A percentile compares a stretch with the other conserved stretches of the same genome.
Conservation (phyloP, 2,888 invertebrate species). For the Cryptosula pallasiana region DNA sequence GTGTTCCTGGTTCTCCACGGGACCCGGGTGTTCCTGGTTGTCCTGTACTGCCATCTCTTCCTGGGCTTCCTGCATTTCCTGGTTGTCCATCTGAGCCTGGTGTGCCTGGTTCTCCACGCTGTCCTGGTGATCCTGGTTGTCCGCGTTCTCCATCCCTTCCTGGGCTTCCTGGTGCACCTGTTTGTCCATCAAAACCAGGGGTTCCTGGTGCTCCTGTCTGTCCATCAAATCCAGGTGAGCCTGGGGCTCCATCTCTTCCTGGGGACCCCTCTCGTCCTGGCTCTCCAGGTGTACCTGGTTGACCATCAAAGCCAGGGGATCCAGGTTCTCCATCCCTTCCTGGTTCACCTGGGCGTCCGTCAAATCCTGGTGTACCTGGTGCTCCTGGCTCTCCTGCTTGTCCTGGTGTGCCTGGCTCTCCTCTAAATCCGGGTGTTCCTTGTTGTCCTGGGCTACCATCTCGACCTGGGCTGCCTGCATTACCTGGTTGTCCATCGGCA, state of each 20-base stretch:
- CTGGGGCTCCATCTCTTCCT: slow-evolving; percentile 4
- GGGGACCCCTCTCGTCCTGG: slow-evolving; percentile 23
- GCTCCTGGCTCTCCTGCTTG: neutral
- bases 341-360: neutral
- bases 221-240: slow-evolving; percentile 10
- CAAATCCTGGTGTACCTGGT: slow-evolving; percentile 6
- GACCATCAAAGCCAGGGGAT: neutral
- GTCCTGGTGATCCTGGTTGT: neutral
- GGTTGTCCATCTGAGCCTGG: neutral
- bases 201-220: neutral
- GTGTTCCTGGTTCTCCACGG: neutral
- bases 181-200: neutral
- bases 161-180: neutral
- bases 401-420: neutral
- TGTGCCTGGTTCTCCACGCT: neutral
- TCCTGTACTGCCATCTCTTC: neutral
- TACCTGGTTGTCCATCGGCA: slow-evolving; percentile 1
- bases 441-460: neutral
- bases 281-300: slow-evolving; percentile 25
- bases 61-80: slow-evolving; percentile 19
- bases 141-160: neutral
- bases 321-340: neutral
- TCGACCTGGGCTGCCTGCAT: neutral
- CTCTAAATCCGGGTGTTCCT: neutral
- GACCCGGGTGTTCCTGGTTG: neutral